A percentile compares a stretch with the other conserved stretches of the same genome.
These are phyloP conservation scores for Sebastes nivosus DNA, from an alignment of 2,797 vertebrate species.

Conservation along the genomic window DNA sequence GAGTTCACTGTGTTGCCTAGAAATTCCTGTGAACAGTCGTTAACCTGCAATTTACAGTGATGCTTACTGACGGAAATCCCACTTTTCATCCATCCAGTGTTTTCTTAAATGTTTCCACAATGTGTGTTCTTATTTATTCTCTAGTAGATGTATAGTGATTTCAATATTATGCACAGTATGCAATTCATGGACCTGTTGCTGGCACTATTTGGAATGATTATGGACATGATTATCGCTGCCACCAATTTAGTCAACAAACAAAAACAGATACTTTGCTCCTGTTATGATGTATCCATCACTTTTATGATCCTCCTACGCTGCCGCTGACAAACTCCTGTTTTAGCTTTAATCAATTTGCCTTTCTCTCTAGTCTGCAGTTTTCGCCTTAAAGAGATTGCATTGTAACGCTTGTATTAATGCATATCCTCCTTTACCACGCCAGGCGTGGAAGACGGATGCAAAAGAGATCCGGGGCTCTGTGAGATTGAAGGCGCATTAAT, in stretches of 20 bases:
- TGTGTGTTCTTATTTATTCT: not conserved
- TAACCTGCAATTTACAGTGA: no score
- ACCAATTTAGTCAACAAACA: slow-evolving; percentile 61
- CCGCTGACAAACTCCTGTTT: slow-evolving; percentile 51
- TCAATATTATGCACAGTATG: not conserved
- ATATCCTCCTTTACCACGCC: slow-evolving; percentile 30
- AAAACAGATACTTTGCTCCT: slow-evolving; percentile 49
- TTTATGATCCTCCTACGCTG: slow-evolving; percentile 57
- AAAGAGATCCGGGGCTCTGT: slow-evolving; percentile 25
- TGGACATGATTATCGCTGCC: slow-evolving; percentile 37
- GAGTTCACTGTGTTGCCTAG: no score
- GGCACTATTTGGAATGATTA: slow-evolving; percentile 40
- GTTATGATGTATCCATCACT: slow-evolving; percentile 66
- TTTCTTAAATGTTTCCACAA: not conserved
- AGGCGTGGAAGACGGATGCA: slow-evolving; percentile 41
- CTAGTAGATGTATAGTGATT: not conserved
- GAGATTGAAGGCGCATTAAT: slow-evolving; percentile 33
- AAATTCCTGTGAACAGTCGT: no score
- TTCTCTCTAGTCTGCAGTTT: slow-evolving; percentile 42
- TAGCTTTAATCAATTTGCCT: slow-evolving; percentile 63
- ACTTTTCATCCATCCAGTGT: not conserved
- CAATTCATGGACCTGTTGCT: slow-evolving; percentile 33
- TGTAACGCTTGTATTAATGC: slow-evolving; percentile 41
- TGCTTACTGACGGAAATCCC: no score
- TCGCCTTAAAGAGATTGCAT: slow-evolving; percentile 50